Conservation (phyloP, 2,888 invertebrate species). For the Abrostola triplasia region DNA sequence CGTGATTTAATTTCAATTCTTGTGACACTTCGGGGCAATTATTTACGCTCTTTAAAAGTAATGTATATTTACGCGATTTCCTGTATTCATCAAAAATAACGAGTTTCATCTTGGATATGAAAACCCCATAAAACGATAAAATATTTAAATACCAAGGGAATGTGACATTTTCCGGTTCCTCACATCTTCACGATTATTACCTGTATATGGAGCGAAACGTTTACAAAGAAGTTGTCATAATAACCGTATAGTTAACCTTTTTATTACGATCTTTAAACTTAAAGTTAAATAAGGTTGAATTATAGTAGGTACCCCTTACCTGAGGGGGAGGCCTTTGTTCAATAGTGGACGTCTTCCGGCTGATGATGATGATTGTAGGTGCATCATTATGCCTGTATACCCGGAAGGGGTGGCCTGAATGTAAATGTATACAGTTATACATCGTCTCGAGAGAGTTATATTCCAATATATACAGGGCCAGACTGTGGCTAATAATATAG, state of each 20-base stretch:
- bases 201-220: slow-evolving; percentile 21
- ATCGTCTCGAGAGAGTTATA: too few species aligned
- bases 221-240: slow-evolving; percentile 21
- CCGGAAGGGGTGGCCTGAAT: too few species aligned
- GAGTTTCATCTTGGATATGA: slow-evolving; percentile 10
- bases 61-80: slow-evolving; percentile 19
- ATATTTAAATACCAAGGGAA: slow-evolving; percentile 56
- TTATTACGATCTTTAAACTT: slow-evolving; percentile 26
- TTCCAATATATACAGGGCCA: too few species aligned
- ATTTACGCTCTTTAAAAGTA: slow-evolving; percentile 17
- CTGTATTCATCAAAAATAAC: slow-evolving; percentile 17
- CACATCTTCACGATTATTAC: slow-evolving; percentile 16
- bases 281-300: slow-evolving; percentile 16
- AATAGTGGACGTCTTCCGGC: too few species aligned
- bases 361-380: too few species aligned
- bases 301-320: too few species aligned
- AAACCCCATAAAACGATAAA: slow-evolving; percentile 23
- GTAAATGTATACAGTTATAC: too few species aligned
- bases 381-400: too few species aligned
- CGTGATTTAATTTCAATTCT: neutral
- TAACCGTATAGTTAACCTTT: slow-evolving; percentile 5
- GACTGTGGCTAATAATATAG: too few species aligned
- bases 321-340: too few species aligned
- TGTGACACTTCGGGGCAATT: slow-evolving; percentile 20
- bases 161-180: slow-evolving; percentile 49